Evolutionary conservation across 2,113 vertebrate genomes (phyloP).

Genomic region (Lasiurus borealis): DNA sequence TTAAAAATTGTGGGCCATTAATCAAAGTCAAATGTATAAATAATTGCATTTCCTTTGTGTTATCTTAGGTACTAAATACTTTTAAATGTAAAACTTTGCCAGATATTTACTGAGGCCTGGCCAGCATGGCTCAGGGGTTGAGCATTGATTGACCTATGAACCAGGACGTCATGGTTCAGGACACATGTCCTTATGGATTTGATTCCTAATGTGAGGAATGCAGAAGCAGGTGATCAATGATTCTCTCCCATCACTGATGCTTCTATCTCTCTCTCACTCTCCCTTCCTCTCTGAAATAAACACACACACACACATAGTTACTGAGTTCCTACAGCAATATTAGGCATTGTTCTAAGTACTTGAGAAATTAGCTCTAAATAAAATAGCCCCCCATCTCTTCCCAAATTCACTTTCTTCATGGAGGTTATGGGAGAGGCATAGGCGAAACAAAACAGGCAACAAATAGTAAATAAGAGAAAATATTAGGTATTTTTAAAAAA

Average conservation of each 20-base stretch:
- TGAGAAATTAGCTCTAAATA: neutral
- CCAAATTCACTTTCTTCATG: neutral
- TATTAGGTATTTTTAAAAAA: neutral
- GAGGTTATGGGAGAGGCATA: neutral
- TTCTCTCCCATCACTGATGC: too few relatives aligned
- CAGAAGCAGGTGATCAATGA: too few relatives aligned
- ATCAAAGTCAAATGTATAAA: neutral
- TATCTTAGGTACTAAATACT: neutral
- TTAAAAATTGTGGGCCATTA: neutral
- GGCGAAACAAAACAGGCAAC: neutral
- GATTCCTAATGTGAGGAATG: too few relatives aligned
- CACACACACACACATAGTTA: too few relatives aligned
- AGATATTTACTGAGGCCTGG: neutral
- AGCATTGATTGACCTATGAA: too few relatives aligned
- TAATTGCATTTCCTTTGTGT: conserved; percentile 13
- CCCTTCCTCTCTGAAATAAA: too few relatives aligned
- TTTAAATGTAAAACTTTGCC: neutral
- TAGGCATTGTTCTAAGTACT: neutral
- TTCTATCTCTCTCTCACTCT: too few relatives aligned
- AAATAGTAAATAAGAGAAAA: neutral
- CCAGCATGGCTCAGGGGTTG: too few relatives aligned
- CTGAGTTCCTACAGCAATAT: neutral
- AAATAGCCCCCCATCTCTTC: accelerated
- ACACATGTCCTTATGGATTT: too few relatives aligned
- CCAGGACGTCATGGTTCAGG: too few relatives aligned